A percentile compares a stretch with the other conserved stretches of the same genome.
These are phyloP conservation scores for Gymnoscopelus braueri DNA, from an alignment of 2,797 vertebrate genomes.

Conservation along the genomic window DNA sequence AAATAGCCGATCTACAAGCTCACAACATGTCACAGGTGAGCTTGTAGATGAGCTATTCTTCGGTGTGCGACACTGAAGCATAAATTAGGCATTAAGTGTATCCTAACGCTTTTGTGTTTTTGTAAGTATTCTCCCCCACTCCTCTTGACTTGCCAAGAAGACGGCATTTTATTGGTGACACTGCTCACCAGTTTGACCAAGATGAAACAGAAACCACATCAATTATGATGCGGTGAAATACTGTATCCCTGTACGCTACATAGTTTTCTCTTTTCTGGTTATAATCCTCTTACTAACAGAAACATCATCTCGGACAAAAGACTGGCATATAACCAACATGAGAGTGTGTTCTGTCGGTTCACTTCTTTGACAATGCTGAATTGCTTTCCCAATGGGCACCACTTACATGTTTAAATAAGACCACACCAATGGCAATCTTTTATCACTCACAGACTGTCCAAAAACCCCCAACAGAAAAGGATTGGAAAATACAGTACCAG, in stretches of 20 bases:
- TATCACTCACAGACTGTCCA: background rate
- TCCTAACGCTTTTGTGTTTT: background rate
- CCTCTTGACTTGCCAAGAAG: background rate
- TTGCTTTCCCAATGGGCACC: background rate
- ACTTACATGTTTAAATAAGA: background rate
- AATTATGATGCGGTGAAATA: background rate
- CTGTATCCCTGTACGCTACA: conserved; percentile 24
- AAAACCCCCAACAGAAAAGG: too few relatives aligned
- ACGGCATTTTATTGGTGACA: background rate
- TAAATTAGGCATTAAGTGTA: background rate
- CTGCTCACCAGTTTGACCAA: background rate
- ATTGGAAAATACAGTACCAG: too few relatives aligned
- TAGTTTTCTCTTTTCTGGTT: conserved; percentile 41
- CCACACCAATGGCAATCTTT: too few relatives aligned
- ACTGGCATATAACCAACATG: conserved; percentile 54
- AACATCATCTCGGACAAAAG: conserved; percentile 38
- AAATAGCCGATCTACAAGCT: too few relatives aligned
- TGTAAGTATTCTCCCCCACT: background rate
- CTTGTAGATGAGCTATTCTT: too few relatives aligned
- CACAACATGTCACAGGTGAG: too few relatives aligned
- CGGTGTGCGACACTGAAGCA: too few relatives aligned
- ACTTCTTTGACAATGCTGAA: conserved; percentile 1
- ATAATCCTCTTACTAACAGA: conserved; percentile 68
- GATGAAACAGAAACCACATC: conserved; percentile 1
- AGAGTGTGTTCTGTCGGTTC: conserved; percentile 49